Percentiles rank a stretch among this genome's conserved stretches.
Evolutionary conservation across 1,140 invertebrate genomes (phyloP).

Genomic region (Pseudomyrmex cubaensis): DNA sequence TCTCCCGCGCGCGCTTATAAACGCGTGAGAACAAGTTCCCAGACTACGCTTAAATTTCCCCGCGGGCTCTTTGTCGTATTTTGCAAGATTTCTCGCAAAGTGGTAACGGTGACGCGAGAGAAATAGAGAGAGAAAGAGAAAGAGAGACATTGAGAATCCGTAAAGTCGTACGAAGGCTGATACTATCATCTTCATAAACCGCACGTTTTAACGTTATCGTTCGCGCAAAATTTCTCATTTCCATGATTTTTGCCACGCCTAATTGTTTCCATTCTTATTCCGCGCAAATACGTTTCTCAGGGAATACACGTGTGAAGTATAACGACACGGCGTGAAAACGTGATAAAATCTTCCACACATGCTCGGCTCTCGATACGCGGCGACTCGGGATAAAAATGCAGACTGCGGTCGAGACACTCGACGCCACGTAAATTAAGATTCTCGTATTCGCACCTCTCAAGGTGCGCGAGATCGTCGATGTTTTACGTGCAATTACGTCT

Average conservation of each 20-base stretch:
- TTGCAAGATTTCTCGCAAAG: not conserved
- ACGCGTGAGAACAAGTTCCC: not conserved
- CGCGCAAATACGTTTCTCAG: not conserved
- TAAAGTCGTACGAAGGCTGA: no score
- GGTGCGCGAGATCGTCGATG: conserved; percentile 5
- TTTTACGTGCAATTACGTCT: conserved; percentile 43
- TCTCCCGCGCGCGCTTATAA: not conserved
- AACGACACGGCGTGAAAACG: not conserved
- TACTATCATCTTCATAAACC: conserved; percentile 36
- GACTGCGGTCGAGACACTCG: not conserved
- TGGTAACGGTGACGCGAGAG: not conserved
- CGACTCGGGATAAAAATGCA: not conserved
- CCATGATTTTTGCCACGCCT: conserved; percentile 16
- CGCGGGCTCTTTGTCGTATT: conserved; percentile 12
- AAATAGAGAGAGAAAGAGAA: no score
- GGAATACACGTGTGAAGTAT: not conserved
- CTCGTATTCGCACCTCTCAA: conserved; percentile 40
- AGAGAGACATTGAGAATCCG: no score
- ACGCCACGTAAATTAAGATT: conserved; percentile 51
- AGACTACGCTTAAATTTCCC: conserved; percentile 12
- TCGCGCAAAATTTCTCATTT: conserved; percentile 16
- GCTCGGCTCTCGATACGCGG: no score
- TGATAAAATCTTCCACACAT: conserved; percentile 31
- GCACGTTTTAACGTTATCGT: conserved; percentile 11
- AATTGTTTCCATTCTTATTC: conserved; percentile 27